Conservation (phyloP, 2,888 invertebrate species). For the Drosophila borealis region DNA sequence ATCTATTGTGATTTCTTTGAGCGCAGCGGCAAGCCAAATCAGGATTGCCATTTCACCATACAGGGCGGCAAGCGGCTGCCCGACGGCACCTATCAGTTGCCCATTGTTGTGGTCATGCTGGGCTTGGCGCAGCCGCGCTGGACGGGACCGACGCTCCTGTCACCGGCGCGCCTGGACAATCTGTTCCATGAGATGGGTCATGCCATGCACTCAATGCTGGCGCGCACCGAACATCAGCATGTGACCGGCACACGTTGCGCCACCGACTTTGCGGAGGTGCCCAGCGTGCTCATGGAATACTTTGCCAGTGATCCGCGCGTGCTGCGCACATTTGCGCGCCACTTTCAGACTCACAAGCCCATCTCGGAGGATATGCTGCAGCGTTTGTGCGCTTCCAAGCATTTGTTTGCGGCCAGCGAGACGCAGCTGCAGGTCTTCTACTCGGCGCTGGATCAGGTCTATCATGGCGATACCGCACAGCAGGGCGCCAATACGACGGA, state of each 20-base stretch:
- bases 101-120: constrained; percentile 96
- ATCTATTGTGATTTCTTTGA: constrained; percentile 99
- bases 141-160: constrained; percentile 91
- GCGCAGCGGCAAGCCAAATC: constrained; percentile 95
- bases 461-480: constrained; percentile 87
- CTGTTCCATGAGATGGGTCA: constrained; percentile 99
- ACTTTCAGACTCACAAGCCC: constrained; percentile 94
- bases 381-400: constrained; percentile 93
- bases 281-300: constrained; percentile 99
- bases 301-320: constrained; percentile 96
- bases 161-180: constrained; percentile 95
- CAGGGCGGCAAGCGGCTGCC: constrained; percentile 93
- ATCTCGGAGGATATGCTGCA: constrained; percentile 92
- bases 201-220: constrained; percentile 99
- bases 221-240: constrained; percentile 97
- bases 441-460: constrained; percentile 95
- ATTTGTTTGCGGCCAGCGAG: constrained; percentile 95
- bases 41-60: constrained; percentile 99
- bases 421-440: constrained; percentile 95
- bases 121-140: constrained; percentile 92
- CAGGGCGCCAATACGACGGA: constrained; percentile 87
- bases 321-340: constrained; percentile 93
- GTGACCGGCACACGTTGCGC: constrained; percentile 98
- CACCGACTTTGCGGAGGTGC: constrained; percentile 99
- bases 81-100: constrained; percentile 94